Conservation (phyloP, 2,888 invertebrate species). For the Plagiodera versicolora region DNA sequence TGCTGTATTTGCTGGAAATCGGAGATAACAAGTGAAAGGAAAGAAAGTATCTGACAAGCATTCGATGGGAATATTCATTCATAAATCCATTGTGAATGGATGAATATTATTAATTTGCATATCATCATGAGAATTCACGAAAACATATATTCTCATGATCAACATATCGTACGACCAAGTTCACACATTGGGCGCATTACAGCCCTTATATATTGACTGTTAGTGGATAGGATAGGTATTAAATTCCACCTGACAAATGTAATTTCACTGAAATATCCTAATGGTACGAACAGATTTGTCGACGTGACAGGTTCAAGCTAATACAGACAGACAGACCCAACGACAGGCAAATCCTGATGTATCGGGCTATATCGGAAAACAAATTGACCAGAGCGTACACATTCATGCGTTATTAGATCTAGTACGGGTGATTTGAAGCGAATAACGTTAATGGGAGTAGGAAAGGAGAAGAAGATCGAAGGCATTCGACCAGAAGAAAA, state of each 20-base stretch:
- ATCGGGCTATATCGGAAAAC: slow-evolving; percentile 49
- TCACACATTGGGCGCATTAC: not conserved
- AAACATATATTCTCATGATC: too few species aligned
- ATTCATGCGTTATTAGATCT: slow-evolving; percentile 30
- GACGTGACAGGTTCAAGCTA: slow-evolving; percentile 50
- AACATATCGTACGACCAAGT: not conserved
- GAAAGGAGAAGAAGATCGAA: not conserved
- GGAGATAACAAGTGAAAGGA: too few species aligned
- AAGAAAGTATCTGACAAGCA: too few species aligned
- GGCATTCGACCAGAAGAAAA: not conserved
- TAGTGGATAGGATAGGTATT: slow-evolving; percentile 38
- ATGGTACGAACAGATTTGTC: slow-evolving; percentile 54
- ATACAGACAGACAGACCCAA: slow-evolving; percentile 52
- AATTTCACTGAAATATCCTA: slow-evolving; percentile 53
- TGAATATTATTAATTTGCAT: too few species aligned
- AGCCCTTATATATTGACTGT: slow-evolving; percentile 15
- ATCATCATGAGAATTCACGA: too few species aligned
- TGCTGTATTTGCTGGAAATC: too few species aligned
- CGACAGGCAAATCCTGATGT: slow-evolving; percentile 52
- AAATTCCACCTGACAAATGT: slow-evolving; percentile 53
- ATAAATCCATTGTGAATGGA: too few species aligned
- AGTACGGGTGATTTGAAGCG: slow-evolving; percentile 15
- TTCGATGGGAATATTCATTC: too few species aligned
- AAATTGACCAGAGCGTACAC: slow-evolving; percentile 42
- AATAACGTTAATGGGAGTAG: slow-evolving; percentile 1